phyloP scores from a whole-genome alignment of 2,797 vertebrate species.

The Poeciliopsis presidionis region DNA sequence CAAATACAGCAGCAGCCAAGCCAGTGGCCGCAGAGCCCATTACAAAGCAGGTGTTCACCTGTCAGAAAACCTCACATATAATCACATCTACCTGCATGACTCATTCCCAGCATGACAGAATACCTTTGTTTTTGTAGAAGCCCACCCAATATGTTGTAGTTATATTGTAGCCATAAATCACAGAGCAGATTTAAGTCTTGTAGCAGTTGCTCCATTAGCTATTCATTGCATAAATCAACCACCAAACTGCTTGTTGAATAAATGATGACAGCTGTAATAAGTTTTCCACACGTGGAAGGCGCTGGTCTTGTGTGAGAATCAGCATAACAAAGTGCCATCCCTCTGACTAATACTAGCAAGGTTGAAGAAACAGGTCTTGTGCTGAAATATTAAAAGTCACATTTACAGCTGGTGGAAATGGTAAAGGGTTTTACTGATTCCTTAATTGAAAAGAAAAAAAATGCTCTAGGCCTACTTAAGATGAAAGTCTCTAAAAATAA shows the following conservation, averaged over 20 bases:
- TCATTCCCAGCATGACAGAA: conserved; percentile 46
- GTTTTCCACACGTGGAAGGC: conserved; percentile 53
- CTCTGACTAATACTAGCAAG: not conserved
- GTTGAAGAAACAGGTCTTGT: conserved; percentile 1
- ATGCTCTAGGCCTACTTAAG: conserved; percentile 50
- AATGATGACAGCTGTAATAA: conserved; percentile 66
- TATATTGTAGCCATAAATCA: conserved; percentile 59
- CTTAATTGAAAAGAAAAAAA: conserved; percentile 53
- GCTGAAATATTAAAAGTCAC: conserved; percentile 8
- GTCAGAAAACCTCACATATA: conserved; percentile 55
- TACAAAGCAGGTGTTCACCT: conserved; percentile 46
- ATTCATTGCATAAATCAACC: conserved; percentile 75
- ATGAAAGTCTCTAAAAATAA: conserved; percentile 69
- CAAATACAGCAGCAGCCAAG: conserved; percentile 30
- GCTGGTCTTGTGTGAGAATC: conserved; percentile 22
- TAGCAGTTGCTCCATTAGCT: conserved; percentile 68
- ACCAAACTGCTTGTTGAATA: conserved; percentile 74
- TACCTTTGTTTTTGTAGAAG: conserved; percentile 29
- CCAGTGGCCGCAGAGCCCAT: conserved; percentile 42
- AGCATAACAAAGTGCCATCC: conserved; percentile 19
- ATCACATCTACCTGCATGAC: conserved; percentile 59
- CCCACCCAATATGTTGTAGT: conserved; percentile 34
- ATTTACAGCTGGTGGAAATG: conserved; percentile 28
- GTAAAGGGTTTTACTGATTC: conserved; percentile 37
- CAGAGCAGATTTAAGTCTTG: conserved; percentile 53